Conservation (phyloP, 2,113 vertebrate genomes). For the Hemiscyllium ocellatum region DNA sequence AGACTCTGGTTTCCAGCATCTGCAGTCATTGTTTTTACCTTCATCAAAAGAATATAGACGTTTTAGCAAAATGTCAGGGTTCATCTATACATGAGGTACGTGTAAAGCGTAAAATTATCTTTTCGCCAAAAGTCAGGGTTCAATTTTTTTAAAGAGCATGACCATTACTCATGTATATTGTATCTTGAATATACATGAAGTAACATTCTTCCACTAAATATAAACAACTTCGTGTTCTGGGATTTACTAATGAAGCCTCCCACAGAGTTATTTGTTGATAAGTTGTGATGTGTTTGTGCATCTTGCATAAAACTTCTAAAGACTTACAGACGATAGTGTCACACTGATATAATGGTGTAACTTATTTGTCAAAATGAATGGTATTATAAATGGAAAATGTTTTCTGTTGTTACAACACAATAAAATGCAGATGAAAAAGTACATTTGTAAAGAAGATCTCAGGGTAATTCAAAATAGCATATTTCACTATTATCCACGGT, state of each 20-base stretch:
- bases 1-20: too few relatives aligned
- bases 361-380: not conserved
- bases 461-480: not conserved
- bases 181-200: not conserved
- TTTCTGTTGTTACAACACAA: not conserved
- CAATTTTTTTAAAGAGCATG: too few relatives aligned
- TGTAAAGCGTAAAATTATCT: too few relatives aligned
- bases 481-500: too few relatives aligned
- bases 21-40: too few relatives aligned
- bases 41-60: too few relatives aligned
- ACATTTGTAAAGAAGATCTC: not conserved
- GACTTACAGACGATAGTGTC: not conserved
- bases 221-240: too few relatives aligned
- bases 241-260: not conserved
- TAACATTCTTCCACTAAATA: not conserved
- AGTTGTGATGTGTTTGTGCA: not conserved
- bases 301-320: not conserved
- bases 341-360: not conserved
- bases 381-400: not conserved
- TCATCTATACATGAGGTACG: too few relatives aligned
- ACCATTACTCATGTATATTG: too few relatives aligned
- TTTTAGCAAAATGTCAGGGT: too few relatives aligned
- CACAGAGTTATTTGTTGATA: not conserved
- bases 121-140: too few relatives aligned
- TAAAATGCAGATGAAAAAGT: not conserved